These are phyloP conservation scores for Poeciliopsis infans DNA, from an alignment of 2,797 vertebrate genomes.

Conservation along the genomic window DNA sequence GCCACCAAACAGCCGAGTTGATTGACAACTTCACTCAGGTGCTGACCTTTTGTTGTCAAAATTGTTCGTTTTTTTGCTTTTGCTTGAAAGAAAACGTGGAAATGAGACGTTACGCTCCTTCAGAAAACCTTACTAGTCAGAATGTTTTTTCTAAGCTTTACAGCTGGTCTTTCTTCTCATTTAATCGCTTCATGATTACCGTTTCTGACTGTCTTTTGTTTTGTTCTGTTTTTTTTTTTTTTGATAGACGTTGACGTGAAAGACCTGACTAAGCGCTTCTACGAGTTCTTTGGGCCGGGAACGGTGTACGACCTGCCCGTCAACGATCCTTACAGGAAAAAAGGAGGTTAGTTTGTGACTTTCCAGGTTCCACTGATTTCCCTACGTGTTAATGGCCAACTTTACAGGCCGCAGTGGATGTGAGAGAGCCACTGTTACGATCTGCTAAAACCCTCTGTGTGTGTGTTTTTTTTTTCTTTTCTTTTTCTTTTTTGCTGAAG, in stretches of 20 bases:
- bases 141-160: not conserved
- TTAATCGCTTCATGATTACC: not conserved
- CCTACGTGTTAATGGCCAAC: constrained; percentile 28
- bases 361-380: not conserved
- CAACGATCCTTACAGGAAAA: constrained; percentile 73
- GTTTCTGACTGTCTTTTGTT: constrained; percentile 1
- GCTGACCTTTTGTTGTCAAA: not conserved
- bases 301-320: constrained; percentile 75
- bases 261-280: constrained; percentile 67
- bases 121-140: not conserved
- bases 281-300: constrained; percentile 73
- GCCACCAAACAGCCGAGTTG: too few relatives aligned
- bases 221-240: constrained; percentile 18
- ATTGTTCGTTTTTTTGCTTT: not conserved
- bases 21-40: too few relatives aligned
- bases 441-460: constrained; percentile 14
- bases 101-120: not conserved
- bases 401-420: not conserved
- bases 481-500: constrained; percentile 23
- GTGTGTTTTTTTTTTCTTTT: constrained; percentile 1
- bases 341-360: constrained; percentile 61
- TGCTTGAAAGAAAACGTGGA: not conserved
- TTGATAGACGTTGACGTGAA: constrained; percentile 65
- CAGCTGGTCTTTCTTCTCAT: not conserved
- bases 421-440: constrained; percentile 23